Conservation (phyloP, 92 coral and sea anemone species). For the Actinostola sp. region DNA sequence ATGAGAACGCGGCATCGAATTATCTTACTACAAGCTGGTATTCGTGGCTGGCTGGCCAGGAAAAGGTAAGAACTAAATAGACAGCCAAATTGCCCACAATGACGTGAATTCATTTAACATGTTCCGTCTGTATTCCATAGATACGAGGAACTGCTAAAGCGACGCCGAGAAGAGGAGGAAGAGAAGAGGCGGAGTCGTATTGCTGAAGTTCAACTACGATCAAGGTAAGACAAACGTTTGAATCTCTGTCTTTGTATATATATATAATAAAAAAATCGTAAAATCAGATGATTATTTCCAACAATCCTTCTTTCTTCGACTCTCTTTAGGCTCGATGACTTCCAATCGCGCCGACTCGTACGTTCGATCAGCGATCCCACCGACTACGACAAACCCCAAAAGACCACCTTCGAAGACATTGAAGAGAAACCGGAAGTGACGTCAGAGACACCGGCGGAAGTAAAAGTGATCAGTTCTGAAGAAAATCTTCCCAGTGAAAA, state of each 20-base stretch:
- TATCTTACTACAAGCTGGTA: conserved; percentile 61
- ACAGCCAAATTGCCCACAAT: background rate
- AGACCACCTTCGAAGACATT: conserved; percentile 19
- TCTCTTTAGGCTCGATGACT: conserved; percentile 25
- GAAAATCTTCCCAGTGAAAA: conserved; percentile 28
- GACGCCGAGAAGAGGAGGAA: conserved; percentile 19
- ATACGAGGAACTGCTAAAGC: conserved; percentile 16
- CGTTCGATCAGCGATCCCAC: conserved; percentile 67
- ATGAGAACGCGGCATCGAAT: conserved; percentile 50
- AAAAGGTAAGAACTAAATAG: conserved; percentile 53
- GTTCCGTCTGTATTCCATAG: conserved; percentile 4
- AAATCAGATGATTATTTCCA: no score
- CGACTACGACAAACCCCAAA: conserved; percentile 48
- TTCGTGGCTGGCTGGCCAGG: conserved; percentile 71
- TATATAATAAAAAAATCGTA: no score
- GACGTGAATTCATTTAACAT: background rate
- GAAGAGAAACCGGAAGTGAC: conserved; percentile 24
- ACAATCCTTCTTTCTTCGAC: background rate
- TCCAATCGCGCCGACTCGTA: conserved; percentile 47
- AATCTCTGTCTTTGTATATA: no score
- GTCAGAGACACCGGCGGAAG: conserved; percentile 35
- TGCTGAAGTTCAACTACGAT: conserved; percentile 22
- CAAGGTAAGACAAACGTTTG: conserved; percentile 22
- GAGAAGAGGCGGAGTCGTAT: conserved; percentile 10
- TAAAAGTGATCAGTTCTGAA: conserved; percentile 22